phyloP scores from a whole-genome alignment of 2,113 vertebrate genomes.

The Etheostoma cragini region DNA sequence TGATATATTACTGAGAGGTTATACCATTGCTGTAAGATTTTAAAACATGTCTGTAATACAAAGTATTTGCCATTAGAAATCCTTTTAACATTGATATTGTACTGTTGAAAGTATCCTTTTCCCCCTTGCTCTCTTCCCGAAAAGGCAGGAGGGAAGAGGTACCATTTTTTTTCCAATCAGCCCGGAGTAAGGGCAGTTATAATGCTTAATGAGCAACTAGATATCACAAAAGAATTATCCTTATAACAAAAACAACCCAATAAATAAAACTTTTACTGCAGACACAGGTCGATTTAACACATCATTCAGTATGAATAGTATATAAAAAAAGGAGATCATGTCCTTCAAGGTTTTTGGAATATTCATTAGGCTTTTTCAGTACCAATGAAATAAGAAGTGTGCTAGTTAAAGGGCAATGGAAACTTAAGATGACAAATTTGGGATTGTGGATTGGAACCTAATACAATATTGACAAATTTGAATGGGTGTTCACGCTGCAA shows the following conservation, averaged over 20 bases:
- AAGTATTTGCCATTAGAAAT: constrained; percentile 43
- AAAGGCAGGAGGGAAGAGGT: not conserved
- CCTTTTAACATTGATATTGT: constrained; percentile 42
- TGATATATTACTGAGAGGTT: constrained; percentile 49
- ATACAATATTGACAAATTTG: too few species aligned
- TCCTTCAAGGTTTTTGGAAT: not conserved
- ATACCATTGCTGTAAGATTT: constrained; percentile 30
- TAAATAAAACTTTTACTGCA: too few species aligned
- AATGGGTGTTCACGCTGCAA: not conserved
- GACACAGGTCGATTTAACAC: too few species aligned
- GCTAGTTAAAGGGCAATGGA: not conserved
- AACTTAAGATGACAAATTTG: not conserved
- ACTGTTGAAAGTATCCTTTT: constrained; percentile 12
- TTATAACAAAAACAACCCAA: not conserved
- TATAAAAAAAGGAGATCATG: too few species aligned
- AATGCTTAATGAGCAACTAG: not conserved
- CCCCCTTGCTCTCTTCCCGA: not conserved
- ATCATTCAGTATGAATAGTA: too few species aligned
- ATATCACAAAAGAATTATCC: not conserved
- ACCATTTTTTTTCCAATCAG: not conserved
- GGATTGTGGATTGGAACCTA: not conserved
- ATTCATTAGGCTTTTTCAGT: not conserved
- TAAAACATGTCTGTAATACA: constrained; percentile 35
- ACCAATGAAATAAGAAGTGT: not conserved
- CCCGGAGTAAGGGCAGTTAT: not conserved